A percentile compares a stretch with the other conserved stretches of the same genome.
Evolutionary conservation across 2,888 invertebrate species (phyloP).

Genomic region (Drosophila planitibia): DNA sequence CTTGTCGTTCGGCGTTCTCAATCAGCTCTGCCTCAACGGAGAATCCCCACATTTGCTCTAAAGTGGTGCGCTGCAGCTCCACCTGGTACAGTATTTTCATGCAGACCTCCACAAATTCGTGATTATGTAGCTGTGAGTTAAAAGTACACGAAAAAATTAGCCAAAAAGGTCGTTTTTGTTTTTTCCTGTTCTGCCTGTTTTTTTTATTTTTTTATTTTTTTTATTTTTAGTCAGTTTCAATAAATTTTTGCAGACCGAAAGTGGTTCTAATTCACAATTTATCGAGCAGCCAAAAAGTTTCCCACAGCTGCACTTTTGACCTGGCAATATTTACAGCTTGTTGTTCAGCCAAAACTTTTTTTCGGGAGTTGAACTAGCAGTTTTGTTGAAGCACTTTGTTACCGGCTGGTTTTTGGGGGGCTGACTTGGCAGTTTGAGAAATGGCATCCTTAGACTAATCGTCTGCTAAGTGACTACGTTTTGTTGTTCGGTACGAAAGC

Average conservation of each 20-base stretch:
- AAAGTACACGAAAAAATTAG: conserved; percentile 53
- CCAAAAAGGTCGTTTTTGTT: conserved; percentile 6
- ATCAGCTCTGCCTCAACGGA: conserved; percentile 98
- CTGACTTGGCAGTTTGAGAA: conserved; percentile 56
- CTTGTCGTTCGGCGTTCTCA: conserved; percentile 97
- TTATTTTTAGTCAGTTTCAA: conserved; percentile 30
- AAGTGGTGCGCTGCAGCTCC: conserved; percentile 94
- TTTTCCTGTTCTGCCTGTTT: conserved; percentile 1
- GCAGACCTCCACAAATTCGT: conserved; percentile 97
- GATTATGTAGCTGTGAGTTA: conserved; percentile 92
- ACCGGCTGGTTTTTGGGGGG: not conserved
- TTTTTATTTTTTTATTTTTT: conserved; percentile 1
- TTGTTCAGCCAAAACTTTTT: conserved; percentile 60
- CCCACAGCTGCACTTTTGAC: conserved; percentile 68
- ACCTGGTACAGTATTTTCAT: conserved; percentile 98
- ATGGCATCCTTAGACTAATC: conserved; percentile 60
- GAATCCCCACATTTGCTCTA: conserved; percentile 99
- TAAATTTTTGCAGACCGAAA: conserved; percentile 51
- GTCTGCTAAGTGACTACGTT: conserved; percentile 61
- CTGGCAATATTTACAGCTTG: conserved; percentile 75
- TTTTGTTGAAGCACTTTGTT: conserved; percentile 48
- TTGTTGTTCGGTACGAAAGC: conserved; percentile 6
- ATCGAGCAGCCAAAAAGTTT: conserved; percentile 68
- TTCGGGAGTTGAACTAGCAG: conserved; percentile 23
- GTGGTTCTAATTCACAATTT: conserved; percentile 71